Evolutionary conservation across 2,113 vertebrate genomes (phyloP), one percentile per base, ranked within the genome.

Genomic region (Phoenicopterus ruber): DNA sequence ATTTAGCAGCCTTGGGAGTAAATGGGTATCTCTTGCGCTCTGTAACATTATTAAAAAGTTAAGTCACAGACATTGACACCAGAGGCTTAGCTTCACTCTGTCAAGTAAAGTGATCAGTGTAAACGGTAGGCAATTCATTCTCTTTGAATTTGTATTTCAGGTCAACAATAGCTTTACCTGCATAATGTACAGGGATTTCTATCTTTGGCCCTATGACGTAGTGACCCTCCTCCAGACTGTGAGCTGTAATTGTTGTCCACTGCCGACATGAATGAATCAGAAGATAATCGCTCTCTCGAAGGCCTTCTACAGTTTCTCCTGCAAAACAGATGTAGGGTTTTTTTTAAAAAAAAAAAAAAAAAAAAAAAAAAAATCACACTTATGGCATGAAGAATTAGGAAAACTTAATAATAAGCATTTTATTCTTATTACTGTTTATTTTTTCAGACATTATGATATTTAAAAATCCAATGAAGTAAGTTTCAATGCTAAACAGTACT

Each of bases 121-220:
- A 79, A 88, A 32, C 24, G 36, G 54, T n/a, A 83, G 49, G 61
- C 57, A 95, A 32, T 36, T 87, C 12, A 80, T 79, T 87, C 17
- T 50, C 88, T 82, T 52, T 63, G 54, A 54, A 54, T 81, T 28
- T 44, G 11, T 50, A 24, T 78, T 88, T 88, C 73, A 80, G 29
- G 28, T 42, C 17, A 66, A 93, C 65, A 62, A 13, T 36, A 88
- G 36, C 74, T 97, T 98, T 98, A 99, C 99, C 99, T 98, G 99
- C 99, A 98, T 99, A 99, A 98, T 99, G 99, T 40, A 99, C 99
- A 10, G 99, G 99, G 96, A 99, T 99, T 98, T 99, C 99, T 97
- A 99, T 99, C 98, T 99, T 99, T 81, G 99, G 99, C 92, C 99
- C 99, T 69, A 99, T 99, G 97, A 99, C 99, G 58, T 99, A 99